These are phyloP conservation scores for Oostethus manadensis DNA, from an alignment of 2,113 vertebrate species.

Conservation along the genomic window DNA sequence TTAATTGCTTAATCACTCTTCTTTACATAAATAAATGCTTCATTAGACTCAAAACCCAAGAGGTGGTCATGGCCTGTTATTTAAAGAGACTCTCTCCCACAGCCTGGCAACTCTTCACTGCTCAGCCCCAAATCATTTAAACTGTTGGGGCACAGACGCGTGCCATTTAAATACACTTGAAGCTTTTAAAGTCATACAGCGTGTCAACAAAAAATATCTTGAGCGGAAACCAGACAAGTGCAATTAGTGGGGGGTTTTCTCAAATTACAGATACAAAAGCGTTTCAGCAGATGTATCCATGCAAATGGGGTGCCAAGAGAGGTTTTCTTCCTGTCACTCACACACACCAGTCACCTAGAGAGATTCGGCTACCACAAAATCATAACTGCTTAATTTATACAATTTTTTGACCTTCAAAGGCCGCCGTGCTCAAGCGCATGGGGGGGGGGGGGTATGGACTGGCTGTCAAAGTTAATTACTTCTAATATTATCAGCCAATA, in stretches of 20 bases:
- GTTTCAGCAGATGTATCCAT: no score
- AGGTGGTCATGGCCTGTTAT: constrained; percentile 23
- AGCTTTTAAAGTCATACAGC: constrained; percentile 13
- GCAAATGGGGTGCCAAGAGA: no score
- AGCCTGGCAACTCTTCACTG: neutral
- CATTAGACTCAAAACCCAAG: constrained; percentile 25
- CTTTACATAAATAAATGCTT: constrained; percentile 39
- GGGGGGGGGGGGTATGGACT: no score
- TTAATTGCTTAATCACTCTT: constrained; percentile 15
- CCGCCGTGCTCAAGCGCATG: no score
- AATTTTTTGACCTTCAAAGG: no score
- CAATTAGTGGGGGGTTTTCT: neutral
- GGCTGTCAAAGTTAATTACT: no score
- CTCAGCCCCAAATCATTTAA: constrained; percentile 43
- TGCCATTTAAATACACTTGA: constrained; percentile 20
- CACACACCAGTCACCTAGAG: no score
- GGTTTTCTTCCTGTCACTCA: no score
- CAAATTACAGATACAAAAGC: neutral
- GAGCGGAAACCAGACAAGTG: neutral
- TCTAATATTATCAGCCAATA: no score
- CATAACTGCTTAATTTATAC: no score
- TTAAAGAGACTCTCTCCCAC: constrained; percentile 9
- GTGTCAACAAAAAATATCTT: constrained; percentile 17
- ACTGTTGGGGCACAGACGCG: constrained; percentile 18
- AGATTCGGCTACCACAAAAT: no score